A percentile compares a stretch with the other conserved stretches of the same genome.
phyloP scores from a whole-genome alignment of 2,797 vertebrate species.

The Siniperca scherzeri region DNA sequence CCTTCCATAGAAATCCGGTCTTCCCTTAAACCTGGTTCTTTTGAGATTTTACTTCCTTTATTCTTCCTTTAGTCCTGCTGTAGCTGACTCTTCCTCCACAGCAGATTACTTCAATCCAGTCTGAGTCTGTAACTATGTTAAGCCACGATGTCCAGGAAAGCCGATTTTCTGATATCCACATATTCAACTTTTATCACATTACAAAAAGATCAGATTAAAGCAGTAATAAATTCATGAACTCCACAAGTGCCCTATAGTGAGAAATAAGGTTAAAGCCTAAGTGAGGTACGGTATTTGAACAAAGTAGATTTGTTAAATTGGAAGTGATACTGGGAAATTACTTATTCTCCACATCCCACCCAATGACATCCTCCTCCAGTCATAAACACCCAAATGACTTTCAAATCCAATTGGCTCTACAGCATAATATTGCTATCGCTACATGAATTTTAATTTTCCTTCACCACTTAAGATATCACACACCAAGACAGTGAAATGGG shows the following conservation, averaged over 20 bases:
- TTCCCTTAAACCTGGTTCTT: constrained; percentile 18
- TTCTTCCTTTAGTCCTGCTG: background rate
- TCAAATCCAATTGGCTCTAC: constrained; percentile 59
- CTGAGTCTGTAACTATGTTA: constrained; percentile 34
- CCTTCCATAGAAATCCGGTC: background rate
- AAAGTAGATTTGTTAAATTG: constrained; percentile 64
- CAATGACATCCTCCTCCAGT: constrained; percentile 48
- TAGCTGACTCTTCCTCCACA: constrained; percentile 9
- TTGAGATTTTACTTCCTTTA: background rate
- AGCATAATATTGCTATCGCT: constrained; percentile 36
- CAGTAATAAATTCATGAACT: constrained; percentile 48
- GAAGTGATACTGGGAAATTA: constrained; percentile 56
- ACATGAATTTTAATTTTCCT: constrained; percentile 59
- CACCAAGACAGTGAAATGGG: constrained; percentile 39
- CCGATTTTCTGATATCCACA: constrained; percentile 37
- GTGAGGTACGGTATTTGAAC: constrained; percentile 50
- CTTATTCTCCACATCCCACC: constrained; percentile 40
- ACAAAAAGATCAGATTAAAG: constrained; percentile 42
- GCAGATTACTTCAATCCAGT: constrained; percentile 51
- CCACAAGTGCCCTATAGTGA: background rate
- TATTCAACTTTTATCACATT: constrained; percentile 53
- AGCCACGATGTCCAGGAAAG: constrained; percentile 36
- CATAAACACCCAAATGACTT: constrained; percentile 59
- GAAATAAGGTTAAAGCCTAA: constrained; percentile 48
- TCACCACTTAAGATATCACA: constrained; percentile 59